Base-by-base conservation (phyloP, 2,888 invertebrate genomes). In the Leucozona laternaria region DNA sequence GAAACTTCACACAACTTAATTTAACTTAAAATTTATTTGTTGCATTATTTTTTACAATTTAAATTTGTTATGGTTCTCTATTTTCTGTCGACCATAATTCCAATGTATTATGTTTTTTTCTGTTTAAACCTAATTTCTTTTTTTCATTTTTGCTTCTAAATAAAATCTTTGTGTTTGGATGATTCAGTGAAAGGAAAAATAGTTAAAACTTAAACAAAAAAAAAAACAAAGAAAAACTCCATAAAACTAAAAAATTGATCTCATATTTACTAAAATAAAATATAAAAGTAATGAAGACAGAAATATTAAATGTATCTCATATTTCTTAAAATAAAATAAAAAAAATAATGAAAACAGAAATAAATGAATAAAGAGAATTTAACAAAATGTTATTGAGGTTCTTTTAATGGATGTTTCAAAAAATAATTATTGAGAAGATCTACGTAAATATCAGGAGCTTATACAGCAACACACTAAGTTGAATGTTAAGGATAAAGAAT, bases 1-100 rank as follows among this genome's bases (percentile, higher is more conserved):
- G n/a, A 17, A 45, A 17, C 10, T 22, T 7, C 48, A n/a, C 10
- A 0, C 15, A 34, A 15, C 10, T 75, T 55, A 73, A 70, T 81
- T 81, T 78, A 73, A 85, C 85, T 85, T 85, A 85, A 85, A 78
- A 73, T 85, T 85, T 85, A 85, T 85, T 85, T 81, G 77, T 81
- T 85, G 81, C 72, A 81, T 85, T 80, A 66, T 75, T 72, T 53
- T 85, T 80, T 80, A 84, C 84, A 81, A 55, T 70, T 85, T 82
- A 15, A 79, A 62, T 76, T 62, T 62, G 11, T 43, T 34, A 22
- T 55, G 64, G 37, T 71, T 77, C 81, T 45, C 17, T 8, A 58
- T 34, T 22, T 60, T 58, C 22, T 34, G 11, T 34, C 50, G 50
- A 76, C 71, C 79, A 53, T 50, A 34, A 62, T 68, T 62, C 25